Base-by-base conservation (phyloP, 2,888 invertebrate species). In the Dolichopus griseipennis region DNA sequence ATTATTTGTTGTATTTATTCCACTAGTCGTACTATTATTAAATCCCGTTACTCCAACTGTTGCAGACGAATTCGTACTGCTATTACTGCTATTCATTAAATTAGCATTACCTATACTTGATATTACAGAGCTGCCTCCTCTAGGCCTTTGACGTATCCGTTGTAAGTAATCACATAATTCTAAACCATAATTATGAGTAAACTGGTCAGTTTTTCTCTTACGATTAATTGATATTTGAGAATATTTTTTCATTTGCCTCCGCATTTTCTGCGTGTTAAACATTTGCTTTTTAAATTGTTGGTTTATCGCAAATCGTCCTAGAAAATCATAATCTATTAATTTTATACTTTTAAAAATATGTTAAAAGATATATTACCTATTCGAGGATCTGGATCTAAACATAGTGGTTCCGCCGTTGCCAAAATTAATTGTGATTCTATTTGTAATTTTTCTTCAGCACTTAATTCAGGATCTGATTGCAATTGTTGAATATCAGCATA, bases 341-440 rank as follows among this genome's bases (percentile, higher is more conserved):
- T 62, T 12, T 22, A 7, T 62, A 52, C 2, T 52, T 52, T 52
- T 52, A 52, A 27, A 27, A 4, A 27, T 4, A 27, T 4, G 27
- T 27, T 27, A 27, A 27, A 27, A 27, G 27, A 27, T 15, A 52
- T 15, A 10, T 52, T 52, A n/a, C 64, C 90, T 63, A 94, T 89
- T 34, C 90, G 86, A 3, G 93, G 93, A 75, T 91, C 89, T 5
- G 96, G 94, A 81, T 95, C 95, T 67, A 97, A 84, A 79, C 95
- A 96, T 52, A 97, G 83, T 7, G 92, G 92, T 18, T 93, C 93
- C 71, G 92, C 89, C 6, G 93, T 92, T 18, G 92, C 92, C 75
- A 93, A 86, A 61, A 96, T 87, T 70, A 97, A 80, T 74, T 93
- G 91, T 71, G 93, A 92, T 80, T 97, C 97, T 66, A 81, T 70